A percentile compares a stretch with the other conserved stretches of the same genome.
Conservation (phyloP, 2,797 vertebrate species). For the Ceyx erithaca region DNA sequence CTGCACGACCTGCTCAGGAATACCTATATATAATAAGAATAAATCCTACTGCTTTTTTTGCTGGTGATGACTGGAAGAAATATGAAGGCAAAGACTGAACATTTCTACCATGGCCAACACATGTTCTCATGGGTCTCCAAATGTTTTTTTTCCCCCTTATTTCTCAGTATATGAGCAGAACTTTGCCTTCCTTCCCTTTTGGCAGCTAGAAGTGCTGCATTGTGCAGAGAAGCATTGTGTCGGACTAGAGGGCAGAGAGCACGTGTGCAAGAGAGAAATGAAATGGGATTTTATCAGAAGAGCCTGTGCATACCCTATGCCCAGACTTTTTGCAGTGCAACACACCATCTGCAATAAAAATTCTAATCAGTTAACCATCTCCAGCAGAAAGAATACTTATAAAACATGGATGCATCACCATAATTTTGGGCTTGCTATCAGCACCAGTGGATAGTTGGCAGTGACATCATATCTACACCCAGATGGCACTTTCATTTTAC, state of each 20-base stretch:
- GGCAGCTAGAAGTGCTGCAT: not conserved
- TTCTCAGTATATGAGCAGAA: not conserved
- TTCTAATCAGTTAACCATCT: conserved; percentile 74
- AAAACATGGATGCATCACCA: conserved; percentile 70
- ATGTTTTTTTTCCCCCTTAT: not conserved
- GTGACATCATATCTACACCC: conserved; percentile 76
- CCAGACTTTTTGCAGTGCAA: conserved; percentile 66
- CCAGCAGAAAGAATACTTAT: conserved; percentile 68
- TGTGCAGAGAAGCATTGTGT: not conserved
- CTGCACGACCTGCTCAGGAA: not conserved
- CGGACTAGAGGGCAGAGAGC: not conserved
- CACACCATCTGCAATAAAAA: conserved; percentile 73
- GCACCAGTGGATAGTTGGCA: conserved; percentile 73
- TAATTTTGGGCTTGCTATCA: conserved; percentile 75
- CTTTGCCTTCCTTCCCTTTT: conserved; percentile 29
- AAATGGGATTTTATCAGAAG: conserved; percentile 34
- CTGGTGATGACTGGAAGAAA: conserved; percentile 55
- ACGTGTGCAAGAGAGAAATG: conserved; percentile 11
- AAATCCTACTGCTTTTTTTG: conserved; percentile 27
- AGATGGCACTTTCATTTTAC: conserved; percentile 78
- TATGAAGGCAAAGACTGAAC: conserved; percentile 18
- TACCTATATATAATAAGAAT: conserved; percentile 24
- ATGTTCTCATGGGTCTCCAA: conserved; percentile 10
- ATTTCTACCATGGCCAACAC: not conserved
- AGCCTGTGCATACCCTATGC: conserved; percentile 7